Base-by-base conservation (phyloP, 2,113 vertebrate species). In the Ammodytes dubius region DNA sequence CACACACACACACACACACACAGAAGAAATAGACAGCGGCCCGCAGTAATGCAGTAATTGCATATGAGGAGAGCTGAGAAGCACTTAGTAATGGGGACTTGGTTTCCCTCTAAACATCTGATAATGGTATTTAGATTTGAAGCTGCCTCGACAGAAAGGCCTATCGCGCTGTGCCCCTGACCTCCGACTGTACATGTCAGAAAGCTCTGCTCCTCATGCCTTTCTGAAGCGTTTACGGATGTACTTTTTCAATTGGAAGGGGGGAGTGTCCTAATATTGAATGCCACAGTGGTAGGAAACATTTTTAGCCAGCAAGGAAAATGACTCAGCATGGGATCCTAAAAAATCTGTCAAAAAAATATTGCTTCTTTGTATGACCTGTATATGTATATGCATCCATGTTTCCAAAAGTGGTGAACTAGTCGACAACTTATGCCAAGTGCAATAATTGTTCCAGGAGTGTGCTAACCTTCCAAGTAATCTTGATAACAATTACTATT, bases 21-120 rank as follows among this genome's bases (percentile, higher is more conserved):
- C 9, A 71, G n/a, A 10, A 61, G 53, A 42, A 70, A 78, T 46
- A 60, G 76, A 79, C 67, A 50, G 74, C 37, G 73, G 76, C 63
- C 68, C 74, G 73, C 75, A 87, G 86, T 86, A 86, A 89, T 79
- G 64, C 77, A 81, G 70, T 87, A 93, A 92, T 83, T 86, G 69
- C 84, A 87, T 75, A 82, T 72, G 77, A 86, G 84, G 81, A 81
- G 54, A 71, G 70, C 61, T 63, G 67, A 86, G 79, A 81, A 80
- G 85, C 85, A 79, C 71, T 88, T 67, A 74, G 73, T 81, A 84
- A 79, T 65, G 49, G 65, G 69, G 79, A 78, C 72, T 73, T 70
- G 65, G 60, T 67, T 85, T 74, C 39, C 73, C 63, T 85, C 70
- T 47, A 17, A 81, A 83, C 63, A 82, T 83, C 69, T 89, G 77